These are phyloP conservation scores for Piliocolobus tephrosceles DNA, from an alignment of 2,113 vertebrate genomes.

Conservation along the genomic window DNA sequence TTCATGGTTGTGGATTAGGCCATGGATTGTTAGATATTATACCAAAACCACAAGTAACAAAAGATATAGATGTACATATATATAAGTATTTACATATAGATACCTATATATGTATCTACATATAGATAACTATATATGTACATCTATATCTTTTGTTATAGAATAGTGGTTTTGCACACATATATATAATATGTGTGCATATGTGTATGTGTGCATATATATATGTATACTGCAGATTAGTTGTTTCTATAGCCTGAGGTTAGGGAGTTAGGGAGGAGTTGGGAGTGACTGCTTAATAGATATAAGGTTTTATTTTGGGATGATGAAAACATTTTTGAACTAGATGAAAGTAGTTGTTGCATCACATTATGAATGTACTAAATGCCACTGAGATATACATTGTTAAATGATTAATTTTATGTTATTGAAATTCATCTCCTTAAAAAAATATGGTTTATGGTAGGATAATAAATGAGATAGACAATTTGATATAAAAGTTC, in stretches of 20 bases:
- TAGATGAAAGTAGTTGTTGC: not conserved
- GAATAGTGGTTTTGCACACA: too few species aligned
- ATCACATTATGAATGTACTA: not conserved
- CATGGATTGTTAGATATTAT: not conserved
- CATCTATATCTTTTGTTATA: too few species aligned
- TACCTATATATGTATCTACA: too few species aligned
- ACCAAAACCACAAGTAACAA: not conserved
- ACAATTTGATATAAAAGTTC: not conserved
- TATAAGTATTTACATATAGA: too few species aligned
- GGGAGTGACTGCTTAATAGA: not conserved
- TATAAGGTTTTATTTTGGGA: not conserved
- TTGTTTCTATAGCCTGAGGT: not conserved
- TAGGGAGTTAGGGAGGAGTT: not conserved
- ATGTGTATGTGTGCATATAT: too few species aligned
- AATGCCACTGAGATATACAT: not conserved
- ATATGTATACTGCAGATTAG: too few species aligned
- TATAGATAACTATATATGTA: too few species aligned
- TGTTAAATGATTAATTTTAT: not conserved
- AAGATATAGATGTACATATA: too few species aligned
- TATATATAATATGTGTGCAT: too few species aligned
- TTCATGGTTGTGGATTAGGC: not conserved
- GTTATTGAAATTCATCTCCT: not conserved
- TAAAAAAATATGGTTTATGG: not conserved
- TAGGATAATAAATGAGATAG: not conserved
- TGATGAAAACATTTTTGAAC: not conserved